These are phyloP conservation scores for Xenopus laevis DNA, from an alignment of 2,113 vertebrate species.

Conservation along the genomic window DNA sequence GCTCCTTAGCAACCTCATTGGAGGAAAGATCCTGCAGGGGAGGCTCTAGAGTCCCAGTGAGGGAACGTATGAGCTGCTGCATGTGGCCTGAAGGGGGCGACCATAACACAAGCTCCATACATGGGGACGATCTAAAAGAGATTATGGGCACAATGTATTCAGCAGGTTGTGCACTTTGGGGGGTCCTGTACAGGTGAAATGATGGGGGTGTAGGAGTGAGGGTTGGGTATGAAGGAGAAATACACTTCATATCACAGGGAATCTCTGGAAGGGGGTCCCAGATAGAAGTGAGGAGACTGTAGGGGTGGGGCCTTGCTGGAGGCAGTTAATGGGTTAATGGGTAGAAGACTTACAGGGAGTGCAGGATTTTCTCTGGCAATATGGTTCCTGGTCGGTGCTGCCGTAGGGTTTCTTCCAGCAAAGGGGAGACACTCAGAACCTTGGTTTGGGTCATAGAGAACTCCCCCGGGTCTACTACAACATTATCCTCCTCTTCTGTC, in stretches of 20 bases:
- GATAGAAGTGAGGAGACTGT: too few species aligned
- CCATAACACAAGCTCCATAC: constrained; percentile 22
- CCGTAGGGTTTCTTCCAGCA: constrained; percentile 10
- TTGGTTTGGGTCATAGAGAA: constrained; percentile 8
- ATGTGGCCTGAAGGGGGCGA: constrained; percentile 14
- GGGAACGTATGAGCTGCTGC: constrained; percentile 13
- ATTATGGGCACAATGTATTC: neutral
- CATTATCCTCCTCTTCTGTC: neutral
- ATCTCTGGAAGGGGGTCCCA: too few species aligned
- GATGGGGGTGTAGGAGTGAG: too few species aligned
- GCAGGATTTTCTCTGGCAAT: constrained; percentile 16
- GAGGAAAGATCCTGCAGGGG: neutral
- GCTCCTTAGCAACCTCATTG: neutral
- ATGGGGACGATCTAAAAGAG: neutral
- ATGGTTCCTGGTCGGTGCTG: neutral
- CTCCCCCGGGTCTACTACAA: constrained; percentile 13
- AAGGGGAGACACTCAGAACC: constrained; percentile 21
- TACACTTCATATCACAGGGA: too few species aligned
- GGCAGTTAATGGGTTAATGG: too few species aligned
- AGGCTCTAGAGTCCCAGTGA: neutral
- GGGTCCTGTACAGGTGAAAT: too few species aligned
- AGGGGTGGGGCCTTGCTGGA: too few species aligned
- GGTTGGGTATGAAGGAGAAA: too few species aligned
- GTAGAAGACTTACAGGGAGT: constrained; percentile 5
- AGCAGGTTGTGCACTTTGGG: too few species aligned